phyloP scores from a whole-genome alignment of 1,140 invertebrate genomes.

The Tetragnatha versicolor region DNA sequence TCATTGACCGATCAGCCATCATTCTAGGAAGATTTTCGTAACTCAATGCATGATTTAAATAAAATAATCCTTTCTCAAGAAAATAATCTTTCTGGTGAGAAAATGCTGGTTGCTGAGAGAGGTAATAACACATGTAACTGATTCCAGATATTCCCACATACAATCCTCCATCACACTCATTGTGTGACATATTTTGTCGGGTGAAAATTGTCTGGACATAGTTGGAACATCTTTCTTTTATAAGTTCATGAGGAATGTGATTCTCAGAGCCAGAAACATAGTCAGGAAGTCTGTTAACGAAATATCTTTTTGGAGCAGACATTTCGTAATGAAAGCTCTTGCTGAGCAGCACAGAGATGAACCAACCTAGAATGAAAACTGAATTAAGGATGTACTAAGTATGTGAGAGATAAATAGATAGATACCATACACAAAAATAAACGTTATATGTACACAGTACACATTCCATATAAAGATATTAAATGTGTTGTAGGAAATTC shows the following conservation, averaged over 20 bases:
- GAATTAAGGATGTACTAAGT: no score
- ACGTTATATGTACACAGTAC: no score
- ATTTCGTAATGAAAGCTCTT: no score
- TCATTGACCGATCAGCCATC: constrained; percentile 52
- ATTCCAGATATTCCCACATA: constrained; percentile 67
- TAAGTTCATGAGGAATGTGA: not conserved
- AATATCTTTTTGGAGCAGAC: constrained; percentile 37
- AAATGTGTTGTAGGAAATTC: no score
- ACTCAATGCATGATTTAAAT: constrained; percentile 60
- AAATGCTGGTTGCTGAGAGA: constrained; percentile 60
- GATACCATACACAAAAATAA: no score
- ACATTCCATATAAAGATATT: no score
- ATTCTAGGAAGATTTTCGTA: constrained; percentile 54
- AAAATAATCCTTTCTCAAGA: constrained; percentile 61
- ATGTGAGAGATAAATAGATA: no score
- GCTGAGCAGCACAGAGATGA: no score
- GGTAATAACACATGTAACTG: constrained; percentile 66
- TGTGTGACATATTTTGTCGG: not conserved
- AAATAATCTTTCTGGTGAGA: constrained; percentile 58
- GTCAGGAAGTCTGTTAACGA: constrained; percentile 29
- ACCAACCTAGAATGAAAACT: no score
- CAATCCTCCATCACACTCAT: constrained; percentile 65
- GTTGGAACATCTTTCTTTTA: constrained; percentile 3
- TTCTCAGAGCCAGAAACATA: not conserved
- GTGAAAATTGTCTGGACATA: constrained; percentile 8